Evolutionary conservation across 2,797 vertebrate species (phyloP), one percentile per base, ranked within the genome.

Genomic region (Tauraco hartlaubi): DNA sequence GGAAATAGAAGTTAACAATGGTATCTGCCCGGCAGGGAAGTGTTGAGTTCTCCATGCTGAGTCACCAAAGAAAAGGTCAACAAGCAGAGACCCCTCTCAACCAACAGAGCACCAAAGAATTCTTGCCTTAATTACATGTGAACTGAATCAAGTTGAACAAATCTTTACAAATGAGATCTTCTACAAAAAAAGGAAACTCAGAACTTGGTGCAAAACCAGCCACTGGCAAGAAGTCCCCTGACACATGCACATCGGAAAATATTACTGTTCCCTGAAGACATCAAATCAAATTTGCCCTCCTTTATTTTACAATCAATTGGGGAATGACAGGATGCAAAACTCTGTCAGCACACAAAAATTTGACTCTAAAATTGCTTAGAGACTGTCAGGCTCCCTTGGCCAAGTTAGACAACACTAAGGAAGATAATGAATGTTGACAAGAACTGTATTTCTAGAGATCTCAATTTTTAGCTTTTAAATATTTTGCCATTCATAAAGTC

Each of bases 21-120:
- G 74, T 72, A 51, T 85, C 63, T 82, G 83, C 92, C 74, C 8
- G 0, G 93, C 71, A 90, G 93, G 94, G 56, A 90, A 89, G 88
- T 90, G 92, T 82, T 64, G 85, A 95, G 88, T 82, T 95, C 88
- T 64, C 71, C 90, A 85, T 21, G 80, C 80, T 93, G 93, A 95
- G 90, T 88, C 93, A 95, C 90, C 61, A 92, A 71, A 90, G 67
- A 33, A 90, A 95, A 97, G 83, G 85, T 96, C 95, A 96, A 90
- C 79, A 90, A 85, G 90, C 82, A 88, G 39, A 94, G 61, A 28
- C 64, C 85, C 52, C 74, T 85, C 77, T 68, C 85, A 92, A 82
- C 71, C 56, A 78, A 81, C 9, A 5, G 49, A 94, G 69, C 29
- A 93, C 77, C 71, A 74, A 93, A 82, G 77, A 95, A 95, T 95